Conservation (phyloP, 2,797 vertebrate species). For the Sebastes glaucus region DNA sequence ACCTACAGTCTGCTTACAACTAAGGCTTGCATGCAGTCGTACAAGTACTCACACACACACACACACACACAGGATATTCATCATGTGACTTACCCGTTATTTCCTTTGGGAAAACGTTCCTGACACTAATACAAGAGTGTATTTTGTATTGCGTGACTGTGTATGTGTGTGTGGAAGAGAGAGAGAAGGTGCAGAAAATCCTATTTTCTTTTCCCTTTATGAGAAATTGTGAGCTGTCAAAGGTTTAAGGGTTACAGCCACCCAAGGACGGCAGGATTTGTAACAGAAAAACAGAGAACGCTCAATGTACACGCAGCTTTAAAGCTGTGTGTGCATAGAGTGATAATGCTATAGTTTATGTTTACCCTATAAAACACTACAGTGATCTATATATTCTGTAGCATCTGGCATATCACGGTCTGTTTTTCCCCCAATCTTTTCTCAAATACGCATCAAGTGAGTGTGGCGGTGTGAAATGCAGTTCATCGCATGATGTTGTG, state of each 20-base stretch:
- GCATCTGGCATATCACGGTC: background rate
- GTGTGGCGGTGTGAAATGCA: background rate
- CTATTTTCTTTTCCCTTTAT: constrained; percentile 48
- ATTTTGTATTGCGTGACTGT: constrained; percentile 14
- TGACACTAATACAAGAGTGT: constrained; percentile 8
- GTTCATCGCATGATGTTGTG: background rate
- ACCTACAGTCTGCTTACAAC: background rate
- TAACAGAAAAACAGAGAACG: background rate
- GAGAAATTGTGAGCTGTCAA: constrained; percentile 51
- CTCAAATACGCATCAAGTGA: too few species aligned
- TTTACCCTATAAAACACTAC: background rate
- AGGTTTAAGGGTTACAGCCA: constrained; percentile 32
- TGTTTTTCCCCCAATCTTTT: background rate
- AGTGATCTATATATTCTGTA: background rate
- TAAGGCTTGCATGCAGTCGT: background rate
- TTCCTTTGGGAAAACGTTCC: constrained; percentile 39
- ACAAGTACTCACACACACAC: background rate
- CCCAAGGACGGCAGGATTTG: constrained; percentile 17
- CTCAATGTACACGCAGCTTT: background rate
- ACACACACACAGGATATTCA: constrained; percentile 30
- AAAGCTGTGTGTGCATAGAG: background rate
- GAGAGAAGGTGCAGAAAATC: constrained; percentile 7
- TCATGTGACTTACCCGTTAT: constrained; percentile 48
- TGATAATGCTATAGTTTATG: background rate
- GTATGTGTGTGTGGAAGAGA: background rate